Conservation (phyloP, 2,113 vertebrate genomes). For the Agelaius tricolor region DNA sequence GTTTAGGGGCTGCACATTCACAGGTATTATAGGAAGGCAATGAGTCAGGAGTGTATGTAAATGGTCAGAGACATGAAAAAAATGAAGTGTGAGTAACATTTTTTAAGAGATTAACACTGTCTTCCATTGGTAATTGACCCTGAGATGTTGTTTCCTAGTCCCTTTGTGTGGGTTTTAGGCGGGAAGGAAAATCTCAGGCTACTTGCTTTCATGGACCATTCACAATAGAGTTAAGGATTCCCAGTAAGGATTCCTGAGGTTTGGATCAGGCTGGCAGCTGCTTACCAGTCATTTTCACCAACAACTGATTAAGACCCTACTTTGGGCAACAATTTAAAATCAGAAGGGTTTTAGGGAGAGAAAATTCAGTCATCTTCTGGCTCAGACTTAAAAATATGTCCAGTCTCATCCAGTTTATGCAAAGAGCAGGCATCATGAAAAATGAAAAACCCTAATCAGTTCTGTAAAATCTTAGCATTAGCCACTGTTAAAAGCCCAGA, state of each 20-base stretch:
- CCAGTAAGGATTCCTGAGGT: neutral
- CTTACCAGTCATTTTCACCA: neutral
- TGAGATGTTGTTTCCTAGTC: neutral
- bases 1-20: neutral
- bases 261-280: neutral
- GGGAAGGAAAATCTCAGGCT: neutral
- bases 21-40: accelerated
- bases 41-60: neutral
- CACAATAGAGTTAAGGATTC: neutral
- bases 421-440: neutral
- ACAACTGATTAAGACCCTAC: neutral
- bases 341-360: neutral
- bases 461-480: neutral
- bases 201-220: neutral
- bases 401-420: neutral
- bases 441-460: neutral
- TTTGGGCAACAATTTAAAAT: neutral
- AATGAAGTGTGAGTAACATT: accelerated
- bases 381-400: neutral
- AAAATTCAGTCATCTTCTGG: neutral
- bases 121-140: neutral
- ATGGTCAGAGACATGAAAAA: neutral
- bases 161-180: neutral
- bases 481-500: neutral
- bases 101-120: neutral